Evolutionary conservation across 2,797 vertebrate species (phyloP).

Genomic region (Microchirus variegatus): DNA sequence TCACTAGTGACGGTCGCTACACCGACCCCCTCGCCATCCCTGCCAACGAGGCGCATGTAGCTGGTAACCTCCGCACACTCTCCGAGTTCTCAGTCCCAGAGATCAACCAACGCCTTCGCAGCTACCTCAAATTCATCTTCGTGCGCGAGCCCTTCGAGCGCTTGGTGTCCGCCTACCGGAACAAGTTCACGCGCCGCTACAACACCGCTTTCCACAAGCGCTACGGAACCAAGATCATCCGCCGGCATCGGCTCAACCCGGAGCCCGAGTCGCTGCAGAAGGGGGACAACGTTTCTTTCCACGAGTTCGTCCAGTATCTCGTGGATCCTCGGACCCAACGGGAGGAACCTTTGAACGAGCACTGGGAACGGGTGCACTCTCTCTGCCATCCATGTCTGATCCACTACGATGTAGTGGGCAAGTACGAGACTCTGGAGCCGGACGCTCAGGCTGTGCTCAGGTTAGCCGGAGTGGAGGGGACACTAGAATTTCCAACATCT

Average conservation of each 20-base stretch:
- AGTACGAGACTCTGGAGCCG: slow-evolving; percentile 91
- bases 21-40: slow-evolving; percentile 89
- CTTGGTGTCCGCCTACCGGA: slow-evolving; percentile 93
- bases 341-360: slow-evolving; percentile 92
- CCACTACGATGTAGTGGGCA: slow-evolving; percentile 94
- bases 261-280: slow-evolving; percentile 80
- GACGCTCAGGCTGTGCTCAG: slow-evolving; percentile 89
- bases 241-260: slow-evolving; percentile 84
- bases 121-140: slow-evolving; percentile 94
- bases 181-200: slow-evolving; percentile 93
- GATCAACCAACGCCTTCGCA: slow-evolving; percentile 91
- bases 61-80: slow-evolving; percentile 88
- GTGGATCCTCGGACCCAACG: slow-evolving; percentile 90
- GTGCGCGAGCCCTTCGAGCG: slow-evolving; percentile 96
- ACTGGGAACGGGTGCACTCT: slow-evolving; percentile 94
- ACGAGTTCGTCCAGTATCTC: slow-evolving; percentile 93
- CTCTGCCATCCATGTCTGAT: slow-evolving; percentile 96
- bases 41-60: slow-evolving; percentile 89
- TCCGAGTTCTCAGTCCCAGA: slow-evolving; percentile 87
- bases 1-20: slow-evolving; percentile 85
- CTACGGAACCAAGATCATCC: slow-evolving; percentile 92
- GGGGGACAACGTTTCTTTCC: slow-evolving; percentile 89
- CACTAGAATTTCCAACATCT: slow-evolving; percentile 85
- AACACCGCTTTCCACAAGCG: slow-evolving; percentile 94
- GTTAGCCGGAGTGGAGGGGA: slow-evolving; percentile 79